phyloP scores from a whole-genome alignment of 2,888 invertebrate genomes.

The Fabriciana adippe region DNA sequence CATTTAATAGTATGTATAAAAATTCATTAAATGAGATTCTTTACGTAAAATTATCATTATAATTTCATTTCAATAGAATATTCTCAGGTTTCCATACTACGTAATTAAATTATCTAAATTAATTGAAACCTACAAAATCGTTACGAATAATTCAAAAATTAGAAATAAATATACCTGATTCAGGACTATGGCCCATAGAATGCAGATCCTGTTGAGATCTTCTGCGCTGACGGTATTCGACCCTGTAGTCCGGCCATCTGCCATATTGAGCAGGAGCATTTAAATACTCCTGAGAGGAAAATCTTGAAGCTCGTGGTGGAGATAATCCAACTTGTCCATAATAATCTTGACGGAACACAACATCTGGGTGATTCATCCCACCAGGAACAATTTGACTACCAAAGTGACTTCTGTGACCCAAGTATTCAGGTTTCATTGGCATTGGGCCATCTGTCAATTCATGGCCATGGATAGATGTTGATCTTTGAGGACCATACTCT shows the following conservation, averaged over 20 bases:
- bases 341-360: conserved; percentile 74
- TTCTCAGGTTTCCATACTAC: too few relatives aligned
- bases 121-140: too few relatives aligned
- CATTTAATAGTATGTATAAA: conserved; percentile 14
- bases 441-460: conserved; percentile 69
- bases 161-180: conserved; percentile 62
- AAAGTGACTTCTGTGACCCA: conserved; percentile 67
- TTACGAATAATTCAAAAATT: neutral
- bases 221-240: conserved; percentile 73
- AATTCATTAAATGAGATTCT: conserved; percentile 1
- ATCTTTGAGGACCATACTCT: conserved; percentile 73
- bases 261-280: conserved; percentile 72
- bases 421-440: conserved; percentile 66
- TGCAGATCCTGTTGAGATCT: conserved; percentile 78
- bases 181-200: conserved; percentile 70
- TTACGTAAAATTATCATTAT: too few relatives aligned
- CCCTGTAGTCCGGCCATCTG: conserved; percentile 71
- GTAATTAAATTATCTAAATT: too few relatives aligned
- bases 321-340: conserved; percentile 69
- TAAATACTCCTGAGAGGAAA: conserved; percentile 78
- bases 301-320: conserved; percentile 69
- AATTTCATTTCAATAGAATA: too few relatives aligned
- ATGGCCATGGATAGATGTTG: conserved; percentile 76
- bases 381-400: conserved; percentile 71
- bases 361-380: conserved; percentile 71